Percentiles rank a stretch among this genome's conserved stretches.
Conservation (phyloP, 1,140 invertebrate genomes). For the Meloidogyne chitwoodi region DNA sequence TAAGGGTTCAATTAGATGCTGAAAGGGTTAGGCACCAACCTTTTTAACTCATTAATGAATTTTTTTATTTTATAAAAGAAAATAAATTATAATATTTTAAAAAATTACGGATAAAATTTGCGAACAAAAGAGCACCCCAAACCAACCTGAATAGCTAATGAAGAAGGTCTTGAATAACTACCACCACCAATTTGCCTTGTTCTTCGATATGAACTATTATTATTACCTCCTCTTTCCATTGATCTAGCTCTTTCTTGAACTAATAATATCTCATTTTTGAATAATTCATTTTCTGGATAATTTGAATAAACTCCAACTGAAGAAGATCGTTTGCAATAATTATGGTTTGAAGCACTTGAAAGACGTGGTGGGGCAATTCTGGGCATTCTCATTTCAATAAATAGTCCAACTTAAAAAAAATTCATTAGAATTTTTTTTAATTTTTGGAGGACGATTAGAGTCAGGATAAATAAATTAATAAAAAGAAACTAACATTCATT, state of each 20-base stretch:
- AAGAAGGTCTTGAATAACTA: background rate
- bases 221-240: constrained; percentile 6
- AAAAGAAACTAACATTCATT: constrained; percentile 44
- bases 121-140: no score
- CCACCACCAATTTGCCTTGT: background rate
- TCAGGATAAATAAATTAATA: no score
- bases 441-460: no score
- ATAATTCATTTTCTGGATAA: background rate
- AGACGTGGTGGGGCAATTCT: constrained; percentile 51
- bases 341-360: constrained; percentile 45
- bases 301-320: constrained; percentile 45
- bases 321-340: constrained; percentile 51
- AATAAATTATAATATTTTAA: no score
- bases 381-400: constrained; percentile 53
- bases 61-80: no score
- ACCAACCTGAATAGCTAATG: background rate
- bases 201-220: background rate
- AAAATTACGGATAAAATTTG: no score
- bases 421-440: background rate
- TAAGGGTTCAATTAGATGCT: background rate
- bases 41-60: no score
- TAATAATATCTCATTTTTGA: background rate
- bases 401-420: constrained; percentile 50
- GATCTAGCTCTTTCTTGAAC: constrained; percentile 29
- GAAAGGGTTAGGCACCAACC: no score